A percentile compares a stretch with the other conserved stretches of the same genome.
Evolutionary conservation across 2,797 vertebrate genomes (phyloP).

Genomic region (Simalia tracyae): DNA sequence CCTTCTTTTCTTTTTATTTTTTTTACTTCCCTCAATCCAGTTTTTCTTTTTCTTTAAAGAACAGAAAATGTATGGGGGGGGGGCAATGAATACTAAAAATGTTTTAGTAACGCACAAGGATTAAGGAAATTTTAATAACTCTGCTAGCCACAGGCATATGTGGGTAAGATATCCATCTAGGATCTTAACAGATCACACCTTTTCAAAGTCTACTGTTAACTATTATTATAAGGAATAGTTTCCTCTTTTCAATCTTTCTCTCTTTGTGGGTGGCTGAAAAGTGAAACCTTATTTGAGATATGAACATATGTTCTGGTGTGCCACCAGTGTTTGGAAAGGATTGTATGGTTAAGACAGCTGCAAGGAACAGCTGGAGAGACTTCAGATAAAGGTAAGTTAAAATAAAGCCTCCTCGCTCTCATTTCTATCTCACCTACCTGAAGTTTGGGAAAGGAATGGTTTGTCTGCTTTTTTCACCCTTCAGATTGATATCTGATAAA

Average conservation of each 20-base stretch:
- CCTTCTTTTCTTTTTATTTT: too few relatives aligned
- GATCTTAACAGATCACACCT: background rate
- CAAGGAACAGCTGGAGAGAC: background rate
- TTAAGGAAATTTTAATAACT: constrained; percentile 27
- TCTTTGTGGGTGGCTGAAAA: background rate
- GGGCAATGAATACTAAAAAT: background rate
- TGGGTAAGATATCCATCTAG: background rate
- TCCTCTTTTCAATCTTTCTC: background rate
- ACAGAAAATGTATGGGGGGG: background rate
- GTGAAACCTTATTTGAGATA: background rate
- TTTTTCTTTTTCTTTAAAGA: background rate
- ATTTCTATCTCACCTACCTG: background rate
- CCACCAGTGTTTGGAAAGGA: background rate
- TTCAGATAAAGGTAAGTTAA: background rate
- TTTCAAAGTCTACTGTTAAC: background rate
- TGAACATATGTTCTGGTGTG: background rate
- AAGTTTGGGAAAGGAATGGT: background rate
- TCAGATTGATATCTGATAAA: background rate
- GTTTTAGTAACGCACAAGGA: background rate
- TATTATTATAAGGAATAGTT: background rate
- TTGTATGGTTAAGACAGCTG: background rate
- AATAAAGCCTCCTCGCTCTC: background rate
- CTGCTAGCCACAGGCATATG: background rate
- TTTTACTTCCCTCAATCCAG: background rate
- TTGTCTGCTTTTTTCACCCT: background rate